Conservation (phyloP, 2,888 invertebrate genomes). For the Trichacis sp. region DNA sequence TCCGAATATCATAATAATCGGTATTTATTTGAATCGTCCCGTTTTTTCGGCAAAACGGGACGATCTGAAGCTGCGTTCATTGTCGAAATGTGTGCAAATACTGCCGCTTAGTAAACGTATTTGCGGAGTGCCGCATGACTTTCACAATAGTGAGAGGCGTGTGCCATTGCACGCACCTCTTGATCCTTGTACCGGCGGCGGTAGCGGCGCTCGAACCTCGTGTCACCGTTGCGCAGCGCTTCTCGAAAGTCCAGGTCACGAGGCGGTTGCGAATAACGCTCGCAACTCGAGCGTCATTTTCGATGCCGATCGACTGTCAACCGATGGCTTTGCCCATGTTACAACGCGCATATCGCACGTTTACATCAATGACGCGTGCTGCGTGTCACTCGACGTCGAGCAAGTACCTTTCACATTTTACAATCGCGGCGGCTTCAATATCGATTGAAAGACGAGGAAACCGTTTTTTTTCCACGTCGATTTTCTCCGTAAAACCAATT, state of each 20-base stretch:
- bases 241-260: conserved; percentile 16
- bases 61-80: not conserved
- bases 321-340: not conserved
- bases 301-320: conserved; percentile 5
- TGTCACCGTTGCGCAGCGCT: conserved; percentile 15
- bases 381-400: not conserved
- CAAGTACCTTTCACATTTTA: conserved; percentile 1
- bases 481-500: too few relatives aligned
- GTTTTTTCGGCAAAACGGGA: too few relatives aligned
- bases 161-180: conserved; percentile 48
- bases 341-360: not conserved
- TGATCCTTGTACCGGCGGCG: conserved; percentile 12
- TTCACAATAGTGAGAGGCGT: conserved; percentile 58
- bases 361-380: not conserved
- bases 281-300: not conserved
- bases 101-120: not conserved
- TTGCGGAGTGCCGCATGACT: conserved; percentile 18
- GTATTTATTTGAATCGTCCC: too few relatives aligned
- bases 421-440: not conserved
- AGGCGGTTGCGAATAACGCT: conserved; percentile 9
- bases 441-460: not conserved
- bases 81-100: conserved; percentile 2
- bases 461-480: too few relatives aligned
- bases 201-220: conserved; percentile 7
- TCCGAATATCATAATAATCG: too few relatives aligned